These are phyloP conservation scores for Sylvietta virens DNA, from an alignment of 2,113 vertebrate genomes.

Conservation along the genomic window DNA sequence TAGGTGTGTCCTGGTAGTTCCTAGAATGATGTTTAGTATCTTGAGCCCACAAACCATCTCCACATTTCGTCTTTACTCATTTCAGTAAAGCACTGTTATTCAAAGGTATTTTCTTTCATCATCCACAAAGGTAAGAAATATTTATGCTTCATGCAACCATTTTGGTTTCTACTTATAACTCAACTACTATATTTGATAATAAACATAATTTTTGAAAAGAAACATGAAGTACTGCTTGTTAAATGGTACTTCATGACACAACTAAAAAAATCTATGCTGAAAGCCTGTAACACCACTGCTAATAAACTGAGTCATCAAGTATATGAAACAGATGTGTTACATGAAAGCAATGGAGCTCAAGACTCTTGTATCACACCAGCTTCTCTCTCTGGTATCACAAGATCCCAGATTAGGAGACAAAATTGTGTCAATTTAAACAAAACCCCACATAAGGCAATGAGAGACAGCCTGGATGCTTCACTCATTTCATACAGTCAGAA, in stretches of 20 bases:
- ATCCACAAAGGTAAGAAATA: background rate
- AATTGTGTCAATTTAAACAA: background rate
- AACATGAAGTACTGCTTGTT: background rate
- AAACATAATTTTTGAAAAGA: background rate
- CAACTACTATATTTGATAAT: background rate
- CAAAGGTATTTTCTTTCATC: background rate
- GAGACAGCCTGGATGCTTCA: background rate
- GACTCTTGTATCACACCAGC: background rate
- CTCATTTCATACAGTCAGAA: background rate
- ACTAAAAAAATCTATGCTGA: background rate
- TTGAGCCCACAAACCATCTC: background rate
- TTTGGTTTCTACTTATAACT: background rate
- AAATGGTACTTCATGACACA: background rate
- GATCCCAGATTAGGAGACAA: background rate
- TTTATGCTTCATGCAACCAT: background rate
- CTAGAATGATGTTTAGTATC: background rate
- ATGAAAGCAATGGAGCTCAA: background rate
- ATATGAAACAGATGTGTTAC: background rate
- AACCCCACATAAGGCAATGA: rapidly evolving
- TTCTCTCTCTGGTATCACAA: background rate
- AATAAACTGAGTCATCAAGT: background rate
- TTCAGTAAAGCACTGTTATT: background rate
- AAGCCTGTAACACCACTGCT: background rate
- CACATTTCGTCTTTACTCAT: background rate
- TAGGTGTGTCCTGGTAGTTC: background rate